Evolutionary conservation across 2,888 invertebrate species (phyloP).

Genomic region (Dynastes grantii): DNA sequence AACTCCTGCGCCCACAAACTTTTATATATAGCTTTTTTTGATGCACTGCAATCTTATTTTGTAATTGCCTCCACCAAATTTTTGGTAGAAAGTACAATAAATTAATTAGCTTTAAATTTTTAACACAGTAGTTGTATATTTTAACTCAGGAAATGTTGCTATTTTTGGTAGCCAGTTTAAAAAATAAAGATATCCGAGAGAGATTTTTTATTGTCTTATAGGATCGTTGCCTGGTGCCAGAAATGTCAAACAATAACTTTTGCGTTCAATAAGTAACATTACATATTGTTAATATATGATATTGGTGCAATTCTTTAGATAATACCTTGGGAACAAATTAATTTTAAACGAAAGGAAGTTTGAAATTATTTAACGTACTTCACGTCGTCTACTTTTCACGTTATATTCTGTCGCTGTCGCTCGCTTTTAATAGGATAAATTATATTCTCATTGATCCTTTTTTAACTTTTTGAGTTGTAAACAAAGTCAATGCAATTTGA

Average conservation of each 20-base stretch:
- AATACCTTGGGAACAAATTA: slow-evolving; percentile 2
- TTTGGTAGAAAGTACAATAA: slow-evolving; percentile 67
- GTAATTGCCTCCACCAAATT: slow-evolving; percentile 58
- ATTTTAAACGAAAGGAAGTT: neutral
- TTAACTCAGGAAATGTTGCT: slow-evolving; percentile 61
- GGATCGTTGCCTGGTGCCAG: slow-evolving; percentile 35
- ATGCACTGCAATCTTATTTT: slow-evolving; percentile 62
- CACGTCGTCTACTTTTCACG: too few relatives aligned
- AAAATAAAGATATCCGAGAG: slow-evolving; percentile 34
- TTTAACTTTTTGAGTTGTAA: too few relatives aligned
- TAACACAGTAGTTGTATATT: slow-evolving; percentile 61
- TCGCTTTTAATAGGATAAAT: too few relatives aligned
- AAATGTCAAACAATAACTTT: slow-evolving; percentile 33
- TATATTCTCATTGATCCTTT: too few relatives aligned
- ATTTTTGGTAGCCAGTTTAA: slow-evolving; percentile 52
- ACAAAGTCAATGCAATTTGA: too few relatives aligned
- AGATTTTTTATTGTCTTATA: slow-evolving; percentile 45
- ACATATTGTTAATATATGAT: slow-evolving; percentile 28
- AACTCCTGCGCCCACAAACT: slow-evolving; percentile 58
- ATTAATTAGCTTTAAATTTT: slow-evolving; percentile 64
- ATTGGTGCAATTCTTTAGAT: slow-evolving; percentile 31
- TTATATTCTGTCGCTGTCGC: too few relatives aligned
- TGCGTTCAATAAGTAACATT: slow-evolving; percentile 45
- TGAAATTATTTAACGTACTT: neutral
- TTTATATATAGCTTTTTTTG: slow-evolving; percentile 62